Evolutionary conservation across 2,888 invertebrate species (phyloP).

Genomic region (Hipparchia semele): DNA sequence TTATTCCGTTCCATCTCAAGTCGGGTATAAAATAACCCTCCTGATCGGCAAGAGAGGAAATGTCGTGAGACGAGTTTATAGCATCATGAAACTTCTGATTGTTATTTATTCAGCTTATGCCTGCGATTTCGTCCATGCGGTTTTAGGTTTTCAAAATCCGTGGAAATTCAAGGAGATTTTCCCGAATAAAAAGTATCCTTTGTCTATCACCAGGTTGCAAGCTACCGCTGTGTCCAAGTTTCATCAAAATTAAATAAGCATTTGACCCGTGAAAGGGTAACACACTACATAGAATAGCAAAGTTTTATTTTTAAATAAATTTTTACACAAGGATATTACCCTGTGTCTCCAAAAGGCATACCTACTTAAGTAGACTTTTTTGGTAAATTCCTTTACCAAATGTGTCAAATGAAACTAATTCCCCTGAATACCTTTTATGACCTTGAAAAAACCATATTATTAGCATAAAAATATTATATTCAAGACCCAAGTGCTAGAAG

Average conservation of each 20-base stretch:
- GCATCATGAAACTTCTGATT: neutral
- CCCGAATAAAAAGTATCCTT: too few relatives aligned
- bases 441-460: conserved; percentile 2
- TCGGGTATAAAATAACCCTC: conserved; percentile 45
- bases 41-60: conserved; percentile 29
- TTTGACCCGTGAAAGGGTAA: too few relatives aligned
- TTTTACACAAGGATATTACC: too few relatives aligned
- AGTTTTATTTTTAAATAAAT: too few relatives aligned
- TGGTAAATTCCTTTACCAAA: conserved; percentile 17
- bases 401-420: conserved; percentile 3
- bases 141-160: too few relatives aligned
- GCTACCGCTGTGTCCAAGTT: too few relatives aligned
- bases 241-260: too few relatives aligned
- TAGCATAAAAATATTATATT: conserved; percentile 8
- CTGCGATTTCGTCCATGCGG: too few relatives aligned
- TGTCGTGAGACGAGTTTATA: conserved; percentile 7
- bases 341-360: too few relatives aligned
- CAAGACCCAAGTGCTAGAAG: neutral
- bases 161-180: too few relatives aligned
- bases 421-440: neutral
- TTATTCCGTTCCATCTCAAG: conserved; percentile 49
- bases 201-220: too few relatives aligned
- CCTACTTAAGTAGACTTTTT: neutral
- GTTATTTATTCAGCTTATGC: neutral
- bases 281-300: too few relatives aligned